Evolutionary conservation across 1,140 invertebrate genomes (phyloP), one percentile per base, ranked within the genome.

Genomic region (Paraescarpia echinospica): DNA sequence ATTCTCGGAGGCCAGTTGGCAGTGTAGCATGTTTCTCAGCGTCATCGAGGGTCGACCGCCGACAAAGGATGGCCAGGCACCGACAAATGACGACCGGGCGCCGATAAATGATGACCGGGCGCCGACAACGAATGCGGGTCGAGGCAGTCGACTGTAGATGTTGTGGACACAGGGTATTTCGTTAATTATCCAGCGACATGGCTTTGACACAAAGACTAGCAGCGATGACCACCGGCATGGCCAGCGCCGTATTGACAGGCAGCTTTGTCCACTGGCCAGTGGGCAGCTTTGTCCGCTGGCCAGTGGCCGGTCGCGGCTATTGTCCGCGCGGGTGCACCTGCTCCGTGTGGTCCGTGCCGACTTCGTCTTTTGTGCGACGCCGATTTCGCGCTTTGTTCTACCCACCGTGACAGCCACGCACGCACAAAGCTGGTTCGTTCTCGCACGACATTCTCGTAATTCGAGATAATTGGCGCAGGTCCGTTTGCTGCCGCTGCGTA

Each of bases 381-480:
- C 59, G 59, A 77, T 77, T 77, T 77, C 59, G 59, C 59, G 59
- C 59, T 77, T 77, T 77, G 59, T 77, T 77, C 59, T 77, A 77
- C 8, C 59, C 59, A 18, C 59, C 59, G 59, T 18, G 59, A 77
- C 59, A 22, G 59, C 14, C 2, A 6, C 8, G 59, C 59, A 18
- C 59, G 14, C 59, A 77, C 59, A 77, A 77, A 77, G 59, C 12
- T 18, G 59, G 59, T 2, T 12, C 59, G 59, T 18, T 77, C 59
- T 14, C 59, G 59, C 59, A 77, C 59, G 59, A 27, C 59, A 77
- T 77, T 77, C 18, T 31, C 2, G 4, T 77, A 77, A 77, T 77
- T 77, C 59, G 8, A 77, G 59, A 77, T 77, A 77, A 77, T 77
- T 77, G 59, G 22, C 59, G 59, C 8, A 6, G 59, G 59, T 77